Evolutionary conservation across 1,140 invertebrate species (phyloP), one percentile per base, ranked within the genome.

Genomic region (Delia radicum): DNA sequence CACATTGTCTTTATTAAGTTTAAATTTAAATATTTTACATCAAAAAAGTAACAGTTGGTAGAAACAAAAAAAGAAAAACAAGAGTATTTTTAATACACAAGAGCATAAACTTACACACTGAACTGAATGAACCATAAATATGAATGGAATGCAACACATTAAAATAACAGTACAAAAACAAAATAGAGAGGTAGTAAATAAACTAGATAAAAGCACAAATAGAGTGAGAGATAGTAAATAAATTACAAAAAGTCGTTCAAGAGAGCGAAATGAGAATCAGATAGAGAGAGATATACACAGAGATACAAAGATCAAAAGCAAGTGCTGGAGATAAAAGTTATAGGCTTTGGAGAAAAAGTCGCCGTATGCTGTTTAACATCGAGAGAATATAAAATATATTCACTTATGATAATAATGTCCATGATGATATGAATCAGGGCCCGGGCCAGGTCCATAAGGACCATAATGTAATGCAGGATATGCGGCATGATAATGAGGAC

Each of bases 391-490:
- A 67, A 33, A 29, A 29, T 29, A 29, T 67, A 33, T 67, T 67
- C 63, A 33, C 27, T 46, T 71, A 21, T 55, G 74, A 78, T 78
- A 76, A 62, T 84, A 84, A 69, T 80, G 78, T 33, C 80, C 82
- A 33, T 82, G 31, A 42, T 76, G 75, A 63, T 76, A 67, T 1
- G 31, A 8, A 24, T 31, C 69, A 15, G 69, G 69, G 1, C 69
- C 69, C 1, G 75, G 75, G 27, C 48, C 75, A 7, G 75, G 18
- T 0, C 37, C 61, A 61, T 83, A 84, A n/a, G 81, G 79, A n/a
- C 82, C 81, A 46, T 85, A 83, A 13, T 81, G 79, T n/a, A 83
- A 78, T 15, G 82, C 82, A 0, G 83, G 83, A 55, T 83, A 81
- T 26, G 82, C 81, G n/a, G 83, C 81, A 71, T n/a, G n/a, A 76